Evolutionary conservation across 2,113 vertebrate genomes (phyloP), one percentile per base, ranked within the genome.

Genomic region (Apeltes quadracus): DNA sequence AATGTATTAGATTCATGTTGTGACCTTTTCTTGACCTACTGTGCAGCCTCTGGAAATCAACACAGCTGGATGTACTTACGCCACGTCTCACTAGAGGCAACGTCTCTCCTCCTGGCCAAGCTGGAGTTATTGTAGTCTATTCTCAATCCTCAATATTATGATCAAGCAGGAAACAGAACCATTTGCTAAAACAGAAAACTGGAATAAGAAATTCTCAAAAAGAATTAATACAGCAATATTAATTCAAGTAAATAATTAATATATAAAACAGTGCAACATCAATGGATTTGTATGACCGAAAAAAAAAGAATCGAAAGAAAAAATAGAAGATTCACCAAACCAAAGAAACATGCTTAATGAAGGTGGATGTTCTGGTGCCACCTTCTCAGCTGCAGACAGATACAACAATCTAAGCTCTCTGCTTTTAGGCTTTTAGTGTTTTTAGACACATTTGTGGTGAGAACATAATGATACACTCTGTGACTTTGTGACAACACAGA

Each of bases 381-480:
- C 32, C 53, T 78, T 61, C 70, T 39, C 76, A 48, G 27, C 50
- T 61, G 54, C 68, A 69, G n/a, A 69, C 54, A 75, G 69, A 89
- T 77, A 81, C 61, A 61, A 43, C 61, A 76, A 53, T 75, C 36
- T 71, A 43, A 67, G 55, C 64, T 48, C 67, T 75, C 55, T 54
- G 46, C 71, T 75, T 71, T 82, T 54, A 63, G 65, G 81, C 75
- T 79, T 84, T 88, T 85, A 75, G 79, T 67, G 70, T 75, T 84
- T 75, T 48, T 57, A 25, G 57, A 67, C 61, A 70, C 81, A 88
- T 78, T 63, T 63, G 76, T 80, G 12, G 77, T 39, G 64, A 82
- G 48, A 79, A 78, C 66, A 78, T 59, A 89, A 86, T 74, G 62
- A 87, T 69, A 81, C 81, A 70, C 78, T 82, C 27, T 23, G 20